These are phyloP conservation scores for Fistularia commersonii DNA, from an alignment of 2,797 vertebrate genomes.

Conservation along the genomic window DNA sequence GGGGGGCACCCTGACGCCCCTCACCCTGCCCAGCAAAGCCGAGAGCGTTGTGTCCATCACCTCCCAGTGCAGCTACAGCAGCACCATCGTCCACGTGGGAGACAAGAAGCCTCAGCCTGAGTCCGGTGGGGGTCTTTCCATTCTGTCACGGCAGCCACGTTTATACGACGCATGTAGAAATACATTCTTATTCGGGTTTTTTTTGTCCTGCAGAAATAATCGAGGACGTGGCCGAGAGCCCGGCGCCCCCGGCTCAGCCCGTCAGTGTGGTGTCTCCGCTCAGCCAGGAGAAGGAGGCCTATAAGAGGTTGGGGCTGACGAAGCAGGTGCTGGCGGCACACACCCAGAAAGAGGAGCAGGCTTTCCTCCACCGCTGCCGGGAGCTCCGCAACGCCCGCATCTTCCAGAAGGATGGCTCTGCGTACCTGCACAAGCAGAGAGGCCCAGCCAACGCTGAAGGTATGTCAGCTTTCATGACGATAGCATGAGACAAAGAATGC, in stretches of 20 bases:
- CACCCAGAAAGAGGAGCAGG: constrained; percentile 93
- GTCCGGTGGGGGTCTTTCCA: constrained; percentile 72
- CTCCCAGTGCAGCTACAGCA: constrained; percentile 97
- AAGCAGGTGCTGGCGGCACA: constrained; percentile 93
- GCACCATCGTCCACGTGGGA: constrained; percentile 95
- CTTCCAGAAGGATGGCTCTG: constrained; percentile 79
- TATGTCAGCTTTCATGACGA: constrained; percentile 10
- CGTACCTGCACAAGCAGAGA: constrained; percentile 67
- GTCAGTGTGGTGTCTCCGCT: constrained; percentile 63
- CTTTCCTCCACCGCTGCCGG: constrained; percentile 85
- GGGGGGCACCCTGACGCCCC: constrained; percentile 69
- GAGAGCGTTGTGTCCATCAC: constrained; percentile 91
- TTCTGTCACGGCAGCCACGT: not conserved
- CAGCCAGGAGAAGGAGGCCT: constrained; percentile 83
- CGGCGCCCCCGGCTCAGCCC: constrained; percentile 49
- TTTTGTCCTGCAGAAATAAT: constrained; percentile 76
- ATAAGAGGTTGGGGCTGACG: constrained; percentile 86
- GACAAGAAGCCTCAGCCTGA: constrained; percentile 92
- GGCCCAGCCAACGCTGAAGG: constrained; percentile 53
- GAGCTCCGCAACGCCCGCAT: constrained; percentile 74
- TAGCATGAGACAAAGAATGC: not conserved
- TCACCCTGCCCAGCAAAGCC: constrained; percentile 85
- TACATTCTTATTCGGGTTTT: not conserved
- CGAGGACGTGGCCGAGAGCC: constrained; percentile 81
- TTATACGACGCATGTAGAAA: not conserved